Evolutionary conservation across 2,113 vertebrate genomes (phyloP), one percentile per base, ranked within the genome.

Genomic region (Balaeniceps rex): DNA sequence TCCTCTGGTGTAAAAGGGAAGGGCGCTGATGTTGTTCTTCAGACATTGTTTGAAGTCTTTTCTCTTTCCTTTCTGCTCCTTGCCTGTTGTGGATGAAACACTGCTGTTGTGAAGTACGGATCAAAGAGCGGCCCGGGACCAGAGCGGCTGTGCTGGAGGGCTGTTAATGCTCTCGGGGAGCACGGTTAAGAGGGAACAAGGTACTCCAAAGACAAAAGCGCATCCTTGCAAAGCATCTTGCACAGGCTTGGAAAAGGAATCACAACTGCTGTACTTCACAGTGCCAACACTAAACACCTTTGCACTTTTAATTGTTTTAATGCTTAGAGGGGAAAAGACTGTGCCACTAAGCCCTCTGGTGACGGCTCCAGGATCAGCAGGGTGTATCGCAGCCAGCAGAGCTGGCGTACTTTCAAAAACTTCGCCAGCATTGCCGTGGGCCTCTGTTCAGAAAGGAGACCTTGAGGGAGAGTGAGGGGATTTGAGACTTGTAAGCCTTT

Each of bases 271-370:
- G 76, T 58, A 75, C 72, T 78, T 86, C 68, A 77, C 70, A 77
- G 75, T 7, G 79, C 54, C 92, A 91, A 34, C 28, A 63, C 49
- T 34, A 40, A 91, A 74, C 75, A 94, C 90, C 93, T 97, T 81
- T 91, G 91, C 82, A 81, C 95, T 97, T 97, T 58, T 93, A 95
- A 94, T 92, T 95, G 89, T 40, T 96, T 85, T 47, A 91, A 70
- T 1, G 33, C 68, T 88, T 52, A 60, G 44, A 90, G 74, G 64
- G 52, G 69, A 77, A 82, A 84, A 81, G 82, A 19, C 71, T 83
- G 68, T 94, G 68, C 71, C 82, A 83, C 91, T 86, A 94, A 97
- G 96, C 95, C 96, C 96, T 93, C 97, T 97, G 96, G 93, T 96
- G 96, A 95, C 96, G 96, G 85, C 93, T 94, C 60, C 4, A 3